Conservation (phyloP, 2,888 invertebrate species). For the Steinernema hermaphroditum region DNA sequence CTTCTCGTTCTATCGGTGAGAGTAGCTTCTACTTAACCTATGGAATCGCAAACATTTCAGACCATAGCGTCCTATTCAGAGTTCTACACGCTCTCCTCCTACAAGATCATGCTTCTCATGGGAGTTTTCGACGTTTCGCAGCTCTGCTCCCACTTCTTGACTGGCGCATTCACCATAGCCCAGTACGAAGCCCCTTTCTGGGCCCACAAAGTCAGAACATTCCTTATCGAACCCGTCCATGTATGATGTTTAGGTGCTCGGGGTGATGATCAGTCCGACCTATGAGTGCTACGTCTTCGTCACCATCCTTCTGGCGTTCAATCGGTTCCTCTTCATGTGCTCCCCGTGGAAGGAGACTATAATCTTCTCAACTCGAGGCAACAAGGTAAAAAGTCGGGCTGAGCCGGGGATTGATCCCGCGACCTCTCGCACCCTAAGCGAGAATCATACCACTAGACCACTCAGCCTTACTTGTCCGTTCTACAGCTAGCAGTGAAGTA, state of each 20-base stretch:
- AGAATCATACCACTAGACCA: too few relatives aligned
- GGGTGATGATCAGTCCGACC: constrained; percentile 19
- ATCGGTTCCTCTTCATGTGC: constrained; percentile 10
- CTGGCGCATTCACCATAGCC: background rate
- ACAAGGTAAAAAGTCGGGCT: background rate
- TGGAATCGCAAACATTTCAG: background rate
- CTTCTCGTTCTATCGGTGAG: background rate
- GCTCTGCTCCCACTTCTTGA: background rate
- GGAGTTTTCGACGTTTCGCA: constrained; percentile 13
- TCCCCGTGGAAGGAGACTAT: background rate
- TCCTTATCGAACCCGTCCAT: too few relatives aligned
- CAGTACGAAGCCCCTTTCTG: background rate
- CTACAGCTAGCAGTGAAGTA: background rate
- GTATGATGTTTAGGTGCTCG: background rate
- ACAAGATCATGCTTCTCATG: constrained; percentile 18
- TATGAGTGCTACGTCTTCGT: constrained; percentile 24
- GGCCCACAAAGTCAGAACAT: background rate
- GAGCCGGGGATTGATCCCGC: background rate
- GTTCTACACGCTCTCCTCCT: constrained; percentile 18
- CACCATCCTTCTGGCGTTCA: constrained; percentile 6
- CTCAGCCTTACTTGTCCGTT: background rate
- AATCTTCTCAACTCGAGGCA: background rate
- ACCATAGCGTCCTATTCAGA: background rate
- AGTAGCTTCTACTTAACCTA: background rate
- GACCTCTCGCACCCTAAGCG: too few relatives aligned